Evolutionary conservation across 2,888 invertebrate species (phyloP).

Genomic region (Baccha elongata): DNA sequence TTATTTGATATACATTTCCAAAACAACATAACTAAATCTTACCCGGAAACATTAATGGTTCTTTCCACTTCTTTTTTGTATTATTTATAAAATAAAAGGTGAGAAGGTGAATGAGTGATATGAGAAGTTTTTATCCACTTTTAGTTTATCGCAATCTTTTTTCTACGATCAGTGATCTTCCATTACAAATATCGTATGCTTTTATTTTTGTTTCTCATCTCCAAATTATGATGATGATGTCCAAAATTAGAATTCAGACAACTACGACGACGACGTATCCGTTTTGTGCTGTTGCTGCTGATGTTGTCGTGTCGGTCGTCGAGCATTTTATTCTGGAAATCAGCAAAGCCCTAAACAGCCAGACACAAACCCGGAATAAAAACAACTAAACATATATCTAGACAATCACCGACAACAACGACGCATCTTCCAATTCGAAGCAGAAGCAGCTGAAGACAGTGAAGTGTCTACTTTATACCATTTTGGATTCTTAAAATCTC

Average conservation of each 20-base stretch:
- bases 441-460: slow-evolving; percentile 64
- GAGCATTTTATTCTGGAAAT: slow-evolving; percentile 57
- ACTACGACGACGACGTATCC: slow-evolving; percentile 29
- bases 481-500: slow-evolving; percentile 59
- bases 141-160: not conserved
- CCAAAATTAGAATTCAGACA: slow-evolving; percentile 52
- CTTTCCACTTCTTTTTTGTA: slow-evolving; percentile 13
- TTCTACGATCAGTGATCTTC: not conserved
- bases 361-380: slow-evolving; percentile 40
- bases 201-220: slow-evolving; percentile 30
- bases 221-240: slow-evolving; percentile 51
- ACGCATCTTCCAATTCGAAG: slow-evolving; percentile 44
- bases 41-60: slow-evolving; percentile 52
- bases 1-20: slow-evolving; percentile 60
- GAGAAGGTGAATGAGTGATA: slow-evolving; percentile 54
- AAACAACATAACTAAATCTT: slow-evolving; percentile 55
- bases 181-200: not conserved
- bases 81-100: slow-evolving; percentile 56
- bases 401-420: slow-evolving; percentile 7
- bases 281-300: slow-evolving; percentile 30
- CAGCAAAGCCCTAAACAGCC: slow-evolving; percentile 31
- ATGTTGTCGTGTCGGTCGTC: slow-evolving; percentile 17
- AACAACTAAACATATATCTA: slow-evolving; percentile 6
- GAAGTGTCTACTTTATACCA: slow-evolving; percentile 69
- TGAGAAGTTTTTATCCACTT: slow-evolving; percentile 48